A percentile compares a stretch with the other conserved stretches of the same genome.
These are phyloP conservation scores for Anthophora plumipes DNA, from an alignment of 2,888 invertebrate species.

Conservation along the genomic window DNA sequence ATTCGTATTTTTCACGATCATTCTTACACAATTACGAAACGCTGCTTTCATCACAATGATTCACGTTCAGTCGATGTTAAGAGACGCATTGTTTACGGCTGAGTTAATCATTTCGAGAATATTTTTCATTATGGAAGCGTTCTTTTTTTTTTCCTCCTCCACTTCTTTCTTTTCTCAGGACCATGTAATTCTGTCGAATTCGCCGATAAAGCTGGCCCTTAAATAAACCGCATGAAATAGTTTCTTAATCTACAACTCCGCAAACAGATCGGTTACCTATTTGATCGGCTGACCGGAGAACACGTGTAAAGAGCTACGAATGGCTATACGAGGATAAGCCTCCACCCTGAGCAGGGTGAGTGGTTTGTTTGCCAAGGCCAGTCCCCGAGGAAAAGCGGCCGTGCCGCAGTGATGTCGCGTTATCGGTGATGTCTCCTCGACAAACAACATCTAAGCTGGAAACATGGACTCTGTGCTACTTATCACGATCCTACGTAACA, in stretches of 20 bases:
- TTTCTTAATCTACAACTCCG: conserved; percentile 69
- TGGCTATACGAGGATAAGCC: conserved; percentile 52
- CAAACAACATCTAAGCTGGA: conserved; percentile 41
- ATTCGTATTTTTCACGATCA: background rate
- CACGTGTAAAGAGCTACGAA: conserved; percentile 71
- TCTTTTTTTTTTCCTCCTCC: background rate
- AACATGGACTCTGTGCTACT: conserved; percentile 31
- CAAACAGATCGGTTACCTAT: conserved; percentile 76
- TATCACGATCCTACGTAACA: conserved; percentile 38
- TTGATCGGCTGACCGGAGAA: conserved; percentile 61
- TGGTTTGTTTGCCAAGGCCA: conserved; percentile 59
- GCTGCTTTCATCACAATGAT: background rate
- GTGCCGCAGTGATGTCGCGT: conserved; percentile 39
- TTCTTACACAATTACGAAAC: conserved; percentile 1
- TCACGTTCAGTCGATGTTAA: background rate
- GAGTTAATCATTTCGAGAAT: background rate
- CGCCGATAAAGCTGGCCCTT: background rate
- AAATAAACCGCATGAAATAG: conserved; percentile 22
- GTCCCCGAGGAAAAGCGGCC: conserved; percentile 48
- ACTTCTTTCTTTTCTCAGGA: too few species aligned
- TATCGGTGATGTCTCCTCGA: conserved; percentile 52
- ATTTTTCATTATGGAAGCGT: background rate
- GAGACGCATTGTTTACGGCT: background rate
- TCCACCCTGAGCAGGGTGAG: conserved; percentile 42
- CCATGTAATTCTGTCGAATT: background rate